phyloP scores from a whole-genome alignment of 92 coral and sea anemone genomes.

The Epizoanthus rinbou region DNA sequence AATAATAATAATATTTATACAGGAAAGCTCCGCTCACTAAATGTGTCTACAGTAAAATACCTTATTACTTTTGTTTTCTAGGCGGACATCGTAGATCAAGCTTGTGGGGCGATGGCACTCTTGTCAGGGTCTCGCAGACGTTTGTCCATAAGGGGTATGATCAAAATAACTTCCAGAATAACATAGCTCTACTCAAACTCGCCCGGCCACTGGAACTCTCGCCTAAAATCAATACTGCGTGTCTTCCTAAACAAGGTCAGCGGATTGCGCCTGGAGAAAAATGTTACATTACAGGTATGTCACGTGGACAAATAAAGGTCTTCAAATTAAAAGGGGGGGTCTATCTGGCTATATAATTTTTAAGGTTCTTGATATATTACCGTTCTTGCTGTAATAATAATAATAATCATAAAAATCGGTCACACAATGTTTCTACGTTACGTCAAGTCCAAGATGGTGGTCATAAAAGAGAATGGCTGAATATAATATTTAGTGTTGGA shows the following conservation, averaged over 20 bases:
- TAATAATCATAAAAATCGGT: too few relatives aligned
- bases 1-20: too few relatives aligned
- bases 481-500: too few relatives aligned
- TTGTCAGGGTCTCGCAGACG: not conserved
- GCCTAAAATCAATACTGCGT: not conserved
- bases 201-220: not conserved
- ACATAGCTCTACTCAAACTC: not conserved
- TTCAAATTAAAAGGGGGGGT: too few relatives aligned
- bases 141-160: not conserved
- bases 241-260: constrained; percentile 13
- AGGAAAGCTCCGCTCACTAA: too few relatives aligned
- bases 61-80: not conserved
- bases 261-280: not conserved
- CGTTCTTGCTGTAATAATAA: too few relatives aligned
- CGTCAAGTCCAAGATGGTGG: too few relatives aligned
- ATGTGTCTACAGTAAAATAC: too few relatives aligned
- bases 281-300: constrained; percentile 7
- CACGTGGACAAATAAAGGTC: not conserved
- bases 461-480: too few relatives aligned
- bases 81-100: not conserved
- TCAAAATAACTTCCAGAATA: not conserved
- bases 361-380: too few relatives aligned
- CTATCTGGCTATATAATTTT: too few relatives aligned
- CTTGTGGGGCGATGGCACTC: not conserved
- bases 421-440: too few relatives aligned